phyloP scores from a whole-genome alignment of 2,888 invertebrate species.

The Callyntrura guangdongensis region DNA sequence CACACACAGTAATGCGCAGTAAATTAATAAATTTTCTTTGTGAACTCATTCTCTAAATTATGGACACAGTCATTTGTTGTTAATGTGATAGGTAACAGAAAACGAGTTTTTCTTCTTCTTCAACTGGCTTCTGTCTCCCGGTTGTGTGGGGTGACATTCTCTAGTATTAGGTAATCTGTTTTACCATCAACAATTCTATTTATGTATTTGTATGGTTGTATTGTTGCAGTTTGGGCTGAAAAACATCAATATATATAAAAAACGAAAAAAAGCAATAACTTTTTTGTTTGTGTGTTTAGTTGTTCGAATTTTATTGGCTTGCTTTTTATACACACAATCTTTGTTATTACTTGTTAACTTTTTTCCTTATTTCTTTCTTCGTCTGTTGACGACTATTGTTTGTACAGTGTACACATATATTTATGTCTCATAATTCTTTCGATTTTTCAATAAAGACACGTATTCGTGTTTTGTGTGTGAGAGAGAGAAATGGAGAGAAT shows the following conservation, averaged over 20 bases:
- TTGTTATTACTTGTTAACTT: conserved; percentile 55
- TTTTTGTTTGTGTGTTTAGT: conserved; percentile 1
- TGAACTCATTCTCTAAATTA: conserved; percentile 66
- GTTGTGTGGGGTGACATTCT: neutral
- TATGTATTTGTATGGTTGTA: conserved; percentile 23
- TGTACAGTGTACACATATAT: neutral
- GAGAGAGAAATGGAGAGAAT: conserved; percentile 38
- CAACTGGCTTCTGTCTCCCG: conserved; percentile 6
- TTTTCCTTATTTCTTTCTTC: conserved; percentile 23
- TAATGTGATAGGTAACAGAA: conserved; percentile 71
- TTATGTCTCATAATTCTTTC: conserved; percentile 54
- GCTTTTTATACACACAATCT: conserved; percentile 23
- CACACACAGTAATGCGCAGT: conserved; percentile 2
- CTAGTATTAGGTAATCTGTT: conserved; percentile 50
- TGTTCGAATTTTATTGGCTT: conserved; percentile 39
- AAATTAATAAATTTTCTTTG: conserved; percentile 78
- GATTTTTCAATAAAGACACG: conserved; percentile 65
- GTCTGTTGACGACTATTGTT: conserved; percentile 27
- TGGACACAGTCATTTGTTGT: conserved; percentile 49
- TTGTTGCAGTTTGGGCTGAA: neutral
- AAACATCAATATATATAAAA: conserved; percentile 20
- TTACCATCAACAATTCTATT: conserved; percentile 51
- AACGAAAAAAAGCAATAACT: conserved; percentile 16
- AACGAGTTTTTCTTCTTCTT: conserved; percentile 46
- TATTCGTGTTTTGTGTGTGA: conserved; percentile 25